These are phyloP conservation scores for Ganaspis sp. DNA, from an alignment of 1,140 invertebrate genomes.

Conservation along the genomic window DNA sequence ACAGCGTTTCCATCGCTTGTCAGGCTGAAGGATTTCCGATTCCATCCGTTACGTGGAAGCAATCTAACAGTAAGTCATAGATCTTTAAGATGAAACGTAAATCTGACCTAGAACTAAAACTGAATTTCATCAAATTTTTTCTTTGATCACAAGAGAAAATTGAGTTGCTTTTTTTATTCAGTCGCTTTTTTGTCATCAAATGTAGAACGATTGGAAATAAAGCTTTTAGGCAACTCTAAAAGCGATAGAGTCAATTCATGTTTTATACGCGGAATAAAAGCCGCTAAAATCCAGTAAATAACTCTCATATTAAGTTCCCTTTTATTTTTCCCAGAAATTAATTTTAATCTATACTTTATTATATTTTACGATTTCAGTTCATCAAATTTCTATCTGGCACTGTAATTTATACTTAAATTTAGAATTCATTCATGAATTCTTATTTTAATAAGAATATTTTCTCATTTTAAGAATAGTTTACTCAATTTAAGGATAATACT, in stretches of 20 bases:
- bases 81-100: conserved; percentile 18
- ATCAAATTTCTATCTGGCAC: too few species aligned
- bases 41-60: conserved; percentile 92
- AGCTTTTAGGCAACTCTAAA: conserved; percentile 16
- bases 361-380: too few species aligned
- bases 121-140: conserved; percentile 9
- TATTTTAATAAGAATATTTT: too few species aligned
- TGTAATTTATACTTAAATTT: too few species aligned
- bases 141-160: background rate
- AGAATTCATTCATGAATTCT: too few species aligned
- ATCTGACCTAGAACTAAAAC: conserved; percentile 1
- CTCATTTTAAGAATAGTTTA: too few species aligned
- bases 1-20: conserved; percentile 92
- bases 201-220: conserved; percentile 6
- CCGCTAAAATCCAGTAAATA: background rate
- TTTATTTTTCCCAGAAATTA: background rate
- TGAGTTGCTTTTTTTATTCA: conserved; percentile 3
- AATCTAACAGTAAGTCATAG: conserved; percentile 83
- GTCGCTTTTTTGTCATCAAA: conserved; percentile 2
- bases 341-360: background rate
- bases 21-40: conserved; percentile 93
- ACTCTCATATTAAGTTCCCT: background rate
- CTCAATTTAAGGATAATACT: too few species aligned
- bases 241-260: background rate
- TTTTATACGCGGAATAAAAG: background rate